Conservation (phyloP, 2,797 vertebrate genomes). For the Bovichtus diacanthus region DNA sequence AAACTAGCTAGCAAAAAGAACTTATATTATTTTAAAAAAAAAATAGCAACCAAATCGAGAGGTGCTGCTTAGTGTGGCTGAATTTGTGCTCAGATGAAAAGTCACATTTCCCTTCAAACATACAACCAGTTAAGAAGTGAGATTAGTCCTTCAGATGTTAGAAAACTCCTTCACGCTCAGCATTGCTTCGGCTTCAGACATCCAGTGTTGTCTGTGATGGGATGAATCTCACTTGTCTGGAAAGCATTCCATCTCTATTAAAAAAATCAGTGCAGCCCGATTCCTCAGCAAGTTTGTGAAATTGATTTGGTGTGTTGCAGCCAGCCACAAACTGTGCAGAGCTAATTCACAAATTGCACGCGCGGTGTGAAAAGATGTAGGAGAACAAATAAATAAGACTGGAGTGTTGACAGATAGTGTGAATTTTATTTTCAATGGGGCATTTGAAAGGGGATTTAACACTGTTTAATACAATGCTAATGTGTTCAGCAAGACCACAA, state of each 20-base stretch:
- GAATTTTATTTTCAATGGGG: slow-evolving; percentile 27
- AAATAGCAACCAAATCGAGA: not conserved
- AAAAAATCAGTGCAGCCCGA: slow-evolving; percentile 41
- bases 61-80: no score
- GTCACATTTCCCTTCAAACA: not conserved
- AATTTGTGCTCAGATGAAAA: no score
- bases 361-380: slow-evolving; percentile 33
- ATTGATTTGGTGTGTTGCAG: slow-evolving; percentile 56
- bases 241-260: slow-evolving; percentile 51
- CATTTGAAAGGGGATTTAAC: slow-evolving; percentile 28
- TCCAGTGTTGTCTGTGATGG: slow-evolving; percentile 20
- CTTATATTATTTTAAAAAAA: not conserved
- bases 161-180: not conserved
- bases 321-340: slow-evolving; percentile 50
- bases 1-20: not conserved
- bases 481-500: slow-evolving; percentile 16
- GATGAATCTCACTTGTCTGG: slow-evolving; percentile 50
- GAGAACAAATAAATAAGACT: slow-evolving; percentile 26
- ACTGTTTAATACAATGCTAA: slow-evolving; percentile 1
- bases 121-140: not conserved
- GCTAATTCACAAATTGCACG: slow-evolving; percentile 41
- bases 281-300: slow-evolving; percentile 52
- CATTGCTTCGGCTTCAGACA: slow-evolving; percentile 17
- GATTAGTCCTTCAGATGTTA: not conserved
- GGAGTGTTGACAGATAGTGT: slow-evolving; percentile 29